Evolutionary conservation across 1,140 invertebrate genomes (phyloP).

Genomic region (Cyclina sinensis): DNA sequence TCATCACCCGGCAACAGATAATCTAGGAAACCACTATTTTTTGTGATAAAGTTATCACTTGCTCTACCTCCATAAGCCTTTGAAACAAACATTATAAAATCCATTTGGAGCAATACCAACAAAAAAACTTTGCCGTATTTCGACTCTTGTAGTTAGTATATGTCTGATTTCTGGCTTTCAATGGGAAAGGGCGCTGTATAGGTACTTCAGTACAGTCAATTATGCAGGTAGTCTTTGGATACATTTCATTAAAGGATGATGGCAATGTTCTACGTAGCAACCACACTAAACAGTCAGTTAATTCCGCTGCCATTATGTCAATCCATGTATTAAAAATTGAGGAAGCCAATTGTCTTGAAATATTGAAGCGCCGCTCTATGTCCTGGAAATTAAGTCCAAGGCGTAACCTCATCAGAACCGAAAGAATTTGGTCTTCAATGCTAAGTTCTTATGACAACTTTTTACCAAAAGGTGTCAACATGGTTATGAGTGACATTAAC

Average conservation of each 20-base stretch:
- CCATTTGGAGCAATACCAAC: slow-evolving; percentile 79
- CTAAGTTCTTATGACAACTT: slow-evolving; percentile 10
- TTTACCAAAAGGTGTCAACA: background rate
- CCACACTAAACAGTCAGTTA: slow-evolving; percentile 57
- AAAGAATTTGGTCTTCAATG: slow-evolving; percentile 17
- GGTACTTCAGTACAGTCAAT: slow-evolving; percentile 66
- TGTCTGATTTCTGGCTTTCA: slow-evolving; percentile 54
- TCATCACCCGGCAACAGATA: slow-evolving; percentile 44
- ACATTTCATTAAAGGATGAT: slow-evolving; percentile 42
- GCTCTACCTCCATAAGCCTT: slow-evolving; percentile 79
- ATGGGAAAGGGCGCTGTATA: slow-evolving; percentile 67
- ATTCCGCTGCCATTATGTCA: slow-evolving; percentile 39
- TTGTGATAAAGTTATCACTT: no score
- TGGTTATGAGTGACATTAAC: slow-evolving; percentile 24
- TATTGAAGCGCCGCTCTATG: slow-evolving; percentile 25
- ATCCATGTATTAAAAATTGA: slow-evolving; percentile 43
- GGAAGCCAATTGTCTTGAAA: slow-evolving; percentile 4
- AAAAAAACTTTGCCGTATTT: slow-evolving; percentile 80
- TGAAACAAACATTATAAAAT: slow-evolving; percentile 79
- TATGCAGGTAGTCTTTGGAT: slow-evolving; percentile 60
- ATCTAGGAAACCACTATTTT: slow-evolving; percentile 69
- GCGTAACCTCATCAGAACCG: slow-evolving; percentile 13
- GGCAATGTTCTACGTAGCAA: slow-evolving; percentile 48
- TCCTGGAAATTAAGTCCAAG: slow-evolving; percentile 38
- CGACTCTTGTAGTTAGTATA: slow-evolving; percentile 70